Percentiles rank a stretch among this genome's conserved stretches.
Conservation (phyloP, 2,888 invertebrate species). For the Caenorhabditis wallacei region DNA sequence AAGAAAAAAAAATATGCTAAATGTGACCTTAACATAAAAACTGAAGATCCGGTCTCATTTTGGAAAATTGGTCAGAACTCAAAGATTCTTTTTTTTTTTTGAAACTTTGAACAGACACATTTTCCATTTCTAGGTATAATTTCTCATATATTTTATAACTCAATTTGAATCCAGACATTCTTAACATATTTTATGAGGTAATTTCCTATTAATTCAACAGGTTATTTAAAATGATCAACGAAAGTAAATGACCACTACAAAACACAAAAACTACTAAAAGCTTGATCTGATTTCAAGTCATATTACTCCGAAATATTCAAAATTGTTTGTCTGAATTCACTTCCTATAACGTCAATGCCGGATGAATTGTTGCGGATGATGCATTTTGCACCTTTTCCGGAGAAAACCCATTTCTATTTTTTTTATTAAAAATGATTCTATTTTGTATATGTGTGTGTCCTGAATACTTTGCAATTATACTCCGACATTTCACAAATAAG, state of each 20-base stretch:
- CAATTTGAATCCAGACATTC: neutral
- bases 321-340: conserved; percentile 23
- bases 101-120: too few species aligned
- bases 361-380: conserved; percentile 21
- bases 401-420: conserved; percentile 7
- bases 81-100: too few species aligned
- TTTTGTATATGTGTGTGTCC: conserved; percentile 48
- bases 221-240: conserved; percentile 11
- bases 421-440: conserved; percentile 20
- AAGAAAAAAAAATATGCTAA: too few species aligned
- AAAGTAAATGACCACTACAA: conserved; percentile 35
- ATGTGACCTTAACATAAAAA: too few species aligned
- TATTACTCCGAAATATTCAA: conserved; percentile 16
- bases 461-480: conserved; percentile 28
- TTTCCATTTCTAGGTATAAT: too few species aligned
- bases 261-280: neutral
- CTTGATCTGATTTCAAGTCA: conserved; percentile 5
- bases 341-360: conserved; percentile 42
- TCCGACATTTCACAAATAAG: conserved; percentile 37
- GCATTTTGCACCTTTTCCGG: conserved; percentile 18
- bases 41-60: too few species aligned
- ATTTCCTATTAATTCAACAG: neutral
- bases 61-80: too few species aligned
- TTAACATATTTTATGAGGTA: neutral
- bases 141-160: too few species aligned